Evolutionary conservation across 2,888 invertebrate genomes (phyloP).

Genomic region (Drosophila kokeensis): DNA sequence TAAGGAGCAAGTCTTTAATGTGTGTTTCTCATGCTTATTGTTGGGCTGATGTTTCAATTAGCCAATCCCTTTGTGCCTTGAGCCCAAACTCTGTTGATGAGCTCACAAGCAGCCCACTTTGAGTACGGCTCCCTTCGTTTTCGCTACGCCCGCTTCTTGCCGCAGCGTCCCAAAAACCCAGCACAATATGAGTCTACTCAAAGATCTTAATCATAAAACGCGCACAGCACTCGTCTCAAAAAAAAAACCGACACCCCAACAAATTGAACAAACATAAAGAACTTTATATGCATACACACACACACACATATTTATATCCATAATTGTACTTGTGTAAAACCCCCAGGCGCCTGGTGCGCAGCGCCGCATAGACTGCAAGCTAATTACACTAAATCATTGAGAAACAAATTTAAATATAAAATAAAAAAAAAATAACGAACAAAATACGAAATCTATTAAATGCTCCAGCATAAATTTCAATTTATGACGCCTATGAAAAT

Average conservation of each 20-base stretch:
- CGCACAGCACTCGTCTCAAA: conserved; percentile 30
- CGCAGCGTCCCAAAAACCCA: conserved; percentile 13
- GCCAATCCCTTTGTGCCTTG: conserved; percentile 51
- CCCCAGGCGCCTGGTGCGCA: conserved; percentile 48
- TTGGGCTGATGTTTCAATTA: conserved; percentile 63
- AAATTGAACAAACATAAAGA: conserved; percentile 14
- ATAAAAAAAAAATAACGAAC: conserved; percentile 52
- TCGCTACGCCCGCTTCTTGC: conserved; percentile 49
- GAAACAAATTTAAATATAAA: conserved; percentile 68
- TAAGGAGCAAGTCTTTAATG: conserved; percentile 35
- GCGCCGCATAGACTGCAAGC: conserved; percentile 51
- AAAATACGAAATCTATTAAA: conserved; percentile 72
- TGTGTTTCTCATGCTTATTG: conserved; percentile 30
- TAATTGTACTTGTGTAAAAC: conserved; percentile 30
- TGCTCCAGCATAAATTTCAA: conserved; percentile 80
- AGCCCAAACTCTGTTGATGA: conserved; percentile 59
- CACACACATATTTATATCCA: neutral
- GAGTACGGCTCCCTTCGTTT: conserved; percentile 27
- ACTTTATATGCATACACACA: conserved; percentile 13
- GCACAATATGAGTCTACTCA: conserved; percentile 40
- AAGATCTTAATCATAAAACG: conserved; percentile 72
- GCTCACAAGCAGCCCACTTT: conserved; percentile 75
- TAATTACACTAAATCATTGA: conserved; percentile 77
- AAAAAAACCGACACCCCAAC: conserved; percentile 43
- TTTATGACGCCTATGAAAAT: conserved; percentile 66